phyloP scores from a whole-genome alignment of 2,888 invertebrate species.

The Noctua comes region DNA sequence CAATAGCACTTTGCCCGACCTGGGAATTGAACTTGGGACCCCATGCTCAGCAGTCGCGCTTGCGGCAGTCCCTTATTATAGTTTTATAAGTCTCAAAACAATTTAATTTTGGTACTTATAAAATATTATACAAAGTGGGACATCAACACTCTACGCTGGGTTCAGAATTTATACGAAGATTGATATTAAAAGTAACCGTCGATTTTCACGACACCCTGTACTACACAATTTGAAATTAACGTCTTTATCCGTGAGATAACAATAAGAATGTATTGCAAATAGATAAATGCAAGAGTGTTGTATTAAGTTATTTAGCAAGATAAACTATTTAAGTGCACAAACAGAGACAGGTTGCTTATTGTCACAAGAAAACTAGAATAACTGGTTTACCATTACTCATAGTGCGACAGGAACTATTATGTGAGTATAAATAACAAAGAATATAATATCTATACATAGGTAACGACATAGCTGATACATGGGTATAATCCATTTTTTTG shows the following conservation, averaged over 20 bases:
- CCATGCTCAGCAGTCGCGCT: too few species aligned
- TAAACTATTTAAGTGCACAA: slow-evolving; percentile 11
- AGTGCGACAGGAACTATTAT: slow-evolving; percentile 10
- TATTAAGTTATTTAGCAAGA: slow-evolving; percentile 24
- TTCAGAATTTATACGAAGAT: too few species aligned
- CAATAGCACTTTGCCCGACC: too few species aligned
- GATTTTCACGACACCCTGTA: neutral
- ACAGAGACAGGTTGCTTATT: slow-evolving; percentile 40
- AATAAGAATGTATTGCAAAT: neutral
- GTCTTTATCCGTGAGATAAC: neutral
- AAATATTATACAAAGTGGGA: neutral
- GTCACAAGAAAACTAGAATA: slow-evolving; percentile 43
- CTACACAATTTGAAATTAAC: neutral
- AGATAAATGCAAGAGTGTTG: neutral
- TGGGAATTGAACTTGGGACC: too few species aligned
- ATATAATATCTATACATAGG: neutral
- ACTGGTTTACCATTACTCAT: slow-evolving; percentile 46
- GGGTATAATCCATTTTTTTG: slow-evolving; percentile 11
- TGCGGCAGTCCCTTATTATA: too few species aligned
- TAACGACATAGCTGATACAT: neutral
- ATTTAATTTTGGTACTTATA: neutral
- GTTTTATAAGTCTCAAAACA: too few species aligned
- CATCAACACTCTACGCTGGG: neutral
- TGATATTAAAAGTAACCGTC: neutral
- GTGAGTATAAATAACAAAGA: slow-evolving; percentile 22